Conservation (phyloP, 2,888 invertebrate species). For the Baronia brevicornis region DNA sequence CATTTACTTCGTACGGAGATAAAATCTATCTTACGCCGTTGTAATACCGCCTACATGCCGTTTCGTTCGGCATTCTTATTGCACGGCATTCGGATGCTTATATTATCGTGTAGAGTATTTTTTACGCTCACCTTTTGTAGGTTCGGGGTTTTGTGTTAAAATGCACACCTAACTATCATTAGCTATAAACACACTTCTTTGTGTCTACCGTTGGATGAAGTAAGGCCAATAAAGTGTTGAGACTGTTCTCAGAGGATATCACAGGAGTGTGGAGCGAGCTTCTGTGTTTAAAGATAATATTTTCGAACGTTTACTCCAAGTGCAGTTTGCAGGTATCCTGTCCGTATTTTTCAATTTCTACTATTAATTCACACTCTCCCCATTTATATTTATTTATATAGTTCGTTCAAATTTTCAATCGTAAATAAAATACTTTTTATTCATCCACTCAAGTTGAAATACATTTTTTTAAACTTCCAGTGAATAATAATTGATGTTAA, state of each 20-base stretch:
- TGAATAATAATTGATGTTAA: no score
- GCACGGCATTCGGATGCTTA: constrained; percentile 47
- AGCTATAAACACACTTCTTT: constrained; percentile 72
- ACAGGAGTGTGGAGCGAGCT: constrained; percentile 39
- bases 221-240: constrained; percentile 64
- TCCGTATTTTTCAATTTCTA: no score
- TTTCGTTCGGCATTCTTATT: constrained; percentile 11
- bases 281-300: constrained; percentile 14
- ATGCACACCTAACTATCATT: constrained; percentile 74
- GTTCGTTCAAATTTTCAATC: no score
- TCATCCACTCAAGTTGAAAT: no score
- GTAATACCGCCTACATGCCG: constrained; percentile 2
- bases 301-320: not conserved
- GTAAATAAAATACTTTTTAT: no score
- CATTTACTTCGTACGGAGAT: constrained; percentile 2
- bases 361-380: no score
- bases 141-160: constrained; percentile 68
- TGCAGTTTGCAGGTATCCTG: constrained; percentile 10
- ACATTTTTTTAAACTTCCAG: no score
- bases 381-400: no score
- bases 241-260: constrained; percentile 46
- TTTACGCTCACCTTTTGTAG: constrained; percentile 58
- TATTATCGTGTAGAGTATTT: constrained; percentile 62
- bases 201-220: constrained; percentile 63
- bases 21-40: constrained; percentile 2